Conservation (phyloP, 2,888 invertebrate species). For the Aethes cnicana region DNA sequence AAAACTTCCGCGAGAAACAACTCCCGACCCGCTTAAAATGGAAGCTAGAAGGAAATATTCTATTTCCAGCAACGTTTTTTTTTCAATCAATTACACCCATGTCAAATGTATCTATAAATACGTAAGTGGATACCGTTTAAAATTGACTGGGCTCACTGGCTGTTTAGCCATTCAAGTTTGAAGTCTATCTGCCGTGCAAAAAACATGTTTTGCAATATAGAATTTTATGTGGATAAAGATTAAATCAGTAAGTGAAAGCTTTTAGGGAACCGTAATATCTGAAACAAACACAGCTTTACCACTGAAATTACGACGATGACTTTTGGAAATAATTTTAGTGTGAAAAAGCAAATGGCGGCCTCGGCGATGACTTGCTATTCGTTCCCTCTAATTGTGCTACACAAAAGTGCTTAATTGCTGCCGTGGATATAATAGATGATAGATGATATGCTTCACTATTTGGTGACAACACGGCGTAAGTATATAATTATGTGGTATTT, state of each 20-base stretch:
- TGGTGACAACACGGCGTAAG: not conserved
- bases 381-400: conserved; percentile 6
- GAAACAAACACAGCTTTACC: conserved; percentile 9
- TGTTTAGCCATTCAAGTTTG: no score
- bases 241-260: conserved; percentile 6
- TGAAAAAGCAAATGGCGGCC: conserved; percentile 5
- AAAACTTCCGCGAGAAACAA: no score
- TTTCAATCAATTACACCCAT: no score
- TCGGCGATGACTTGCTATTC: not conserved
- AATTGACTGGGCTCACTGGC: no score
- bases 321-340: conserved; percentile 18
- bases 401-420: conserved; percentile 16
- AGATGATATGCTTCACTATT: not conserved
- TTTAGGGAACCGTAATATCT: not conserved
- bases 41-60: no score
- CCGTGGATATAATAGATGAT: not conserved
- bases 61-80: no score
- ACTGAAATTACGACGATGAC: conserved; percentile 13
- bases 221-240: not conserved
- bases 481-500: not conserved
- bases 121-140: no score
- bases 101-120: no score
- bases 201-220: conserved; percentile 4
- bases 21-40: no score
- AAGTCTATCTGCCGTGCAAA: not conserved